Conservation (phyloP, 2,113 vertebrate genomes). For the Xenopus borealis region DNA sequence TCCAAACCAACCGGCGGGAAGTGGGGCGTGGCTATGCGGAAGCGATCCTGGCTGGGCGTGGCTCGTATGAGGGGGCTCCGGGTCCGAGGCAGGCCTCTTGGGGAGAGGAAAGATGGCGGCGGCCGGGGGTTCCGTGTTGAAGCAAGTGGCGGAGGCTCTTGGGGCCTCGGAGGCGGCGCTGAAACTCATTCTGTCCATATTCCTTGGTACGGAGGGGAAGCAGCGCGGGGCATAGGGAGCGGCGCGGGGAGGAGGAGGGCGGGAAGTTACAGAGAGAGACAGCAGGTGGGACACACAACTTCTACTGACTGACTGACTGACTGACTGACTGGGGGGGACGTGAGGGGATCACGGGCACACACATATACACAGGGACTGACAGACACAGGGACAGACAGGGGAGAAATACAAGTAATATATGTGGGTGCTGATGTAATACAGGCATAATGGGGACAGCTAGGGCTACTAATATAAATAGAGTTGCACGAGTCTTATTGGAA, state of each 20-base stretch:
- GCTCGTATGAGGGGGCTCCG: constrained; percentile 14
- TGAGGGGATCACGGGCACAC: neutral
- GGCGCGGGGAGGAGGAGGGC: neutral
- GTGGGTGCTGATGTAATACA: too few species aligned
- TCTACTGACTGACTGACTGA: neutral
- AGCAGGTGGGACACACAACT: too few species aligned
- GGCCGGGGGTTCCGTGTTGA: constrained; percentile 48
- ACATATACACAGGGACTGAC: too few species aligned
- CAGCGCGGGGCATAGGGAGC: neutral
- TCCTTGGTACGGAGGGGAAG: constrained; percentile 70
- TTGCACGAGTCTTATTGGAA: too few species aligned
- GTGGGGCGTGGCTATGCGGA: neutral
- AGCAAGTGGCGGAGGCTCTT: constrained; percentile 74
- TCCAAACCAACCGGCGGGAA: neutral
- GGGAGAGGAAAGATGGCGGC: constrained; percentile 40
- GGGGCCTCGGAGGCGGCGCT: constrained; percentile 87
- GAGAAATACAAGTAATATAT: too few species aligned
- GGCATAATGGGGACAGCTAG: too few species aligned
- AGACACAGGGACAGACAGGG: too few species aligned
- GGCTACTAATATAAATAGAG: too few species aligned
- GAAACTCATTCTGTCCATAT: constrained; percentile 83
- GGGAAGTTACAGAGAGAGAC: neutral
- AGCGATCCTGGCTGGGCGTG: constrained; percentile 11
- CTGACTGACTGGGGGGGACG: neutral
- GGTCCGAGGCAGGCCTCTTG: constrained; percentile 15